A percentile compares a stretch with the other conserved stretches of the same genome.
These are phyloP conservation scores for Mactra quadrangularis DNA, from an alignment of 1,140 invertebrate species.

Conservation along the genomic window DNA sequence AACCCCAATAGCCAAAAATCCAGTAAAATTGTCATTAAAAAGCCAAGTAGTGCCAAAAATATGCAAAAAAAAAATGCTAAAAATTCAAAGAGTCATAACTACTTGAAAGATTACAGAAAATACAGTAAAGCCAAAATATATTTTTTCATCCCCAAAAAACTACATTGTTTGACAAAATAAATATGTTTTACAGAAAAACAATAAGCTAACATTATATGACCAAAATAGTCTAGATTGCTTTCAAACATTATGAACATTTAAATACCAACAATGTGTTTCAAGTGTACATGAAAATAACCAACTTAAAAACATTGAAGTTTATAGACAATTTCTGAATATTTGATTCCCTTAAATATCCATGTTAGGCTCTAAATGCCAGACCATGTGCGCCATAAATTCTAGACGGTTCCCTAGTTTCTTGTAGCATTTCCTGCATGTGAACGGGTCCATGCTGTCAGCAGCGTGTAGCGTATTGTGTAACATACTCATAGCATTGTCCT, in stretches of 20 bases:
- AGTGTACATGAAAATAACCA: too few relatives aligned
- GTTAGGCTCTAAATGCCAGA: constrained; percentile 87
- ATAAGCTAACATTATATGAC: background rate
- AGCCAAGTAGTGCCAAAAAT: too few relatives aligned
- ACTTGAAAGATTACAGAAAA: too few relatives aligned
- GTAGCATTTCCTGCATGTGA: constrained; percentile 76
- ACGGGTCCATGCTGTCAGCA: constrained; percentile 74
- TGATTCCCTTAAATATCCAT: constrained; percentile 62
- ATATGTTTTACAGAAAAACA: background rate
- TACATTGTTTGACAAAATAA: background rate
- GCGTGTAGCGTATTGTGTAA: constrained; percentile 77
- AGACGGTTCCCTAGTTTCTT: constrained; percentile 80
- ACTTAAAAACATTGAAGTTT: background rate
- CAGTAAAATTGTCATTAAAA: too few relatives aligned
- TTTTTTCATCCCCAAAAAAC: too few relatives aligned
- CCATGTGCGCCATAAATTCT: constrained; percentile 89
- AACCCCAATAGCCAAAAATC: too few relatives aligned
- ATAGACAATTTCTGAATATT: background rate
- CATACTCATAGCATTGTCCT: constrained; percentile 77
- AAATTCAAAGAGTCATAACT: too few relatives aligned
- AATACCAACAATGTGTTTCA: background rate
- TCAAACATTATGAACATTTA: background rate
- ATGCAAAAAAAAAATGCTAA: too few relatives aligned
- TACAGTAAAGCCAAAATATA: too few relatives aligned
- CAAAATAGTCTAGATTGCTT: background rate